A percentile compares a stretch with the other conserved stretches of the same genome.
Evolutionary conservation across 2,797 vertebrate species (phyloP).

Genomic region (Takifugu rubripes): DNA sequence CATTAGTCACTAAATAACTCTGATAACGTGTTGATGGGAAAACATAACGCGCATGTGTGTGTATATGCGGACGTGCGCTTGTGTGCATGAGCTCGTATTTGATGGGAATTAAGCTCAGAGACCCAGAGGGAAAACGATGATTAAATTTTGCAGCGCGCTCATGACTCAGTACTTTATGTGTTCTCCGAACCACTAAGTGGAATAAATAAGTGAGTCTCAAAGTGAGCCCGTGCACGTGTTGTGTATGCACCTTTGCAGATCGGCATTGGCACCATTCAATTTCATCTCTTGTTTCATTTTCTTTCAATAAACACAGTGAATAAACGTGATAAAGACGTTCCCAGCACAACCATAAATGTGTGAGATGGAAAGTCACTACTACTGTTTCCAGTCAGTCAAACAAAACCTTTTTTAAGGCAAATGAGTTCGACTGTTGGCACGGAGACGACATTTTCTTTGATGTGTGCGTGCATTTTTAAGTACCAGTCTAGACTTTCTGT

Average conservation of each 20-base stretch:
- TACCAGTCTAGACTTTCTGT: conserved; percentile 1
- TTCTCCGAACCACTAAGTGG: conserved; percentile 57
- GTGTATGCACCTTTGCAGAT: conserved; percentile 1
- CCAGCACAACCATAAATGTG: conserved; percentile 24
- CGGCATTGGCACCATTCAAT: conserved; percentile 11
- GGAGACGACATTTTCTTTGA: conserved; percentile 19
- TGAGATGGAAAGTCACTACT: conserved; percentile 29
- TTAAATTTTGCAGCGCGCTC: conserved; percentile 50
- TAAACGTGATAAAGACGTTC: conserved; percentile 4
- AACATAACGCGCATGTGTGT: conserved; percentile 9
- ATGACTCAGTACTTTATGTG: conserved; percentile 61
- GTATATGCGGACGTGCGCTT: conserved; percentile 9
- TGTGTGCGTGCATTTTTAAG: conserved; percentile 7
- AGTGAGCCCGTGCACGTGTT: conserved; percentile 3
- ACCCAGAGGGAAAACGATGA: conserved; percentile 39
- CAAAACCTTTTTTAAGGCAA: conserved; percentile 21
- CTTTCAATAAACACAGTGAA: too few species aligned
- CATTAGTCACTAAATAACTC: conserved; percentile 34
- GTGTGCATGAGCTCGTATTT: conserved; percentile 9
- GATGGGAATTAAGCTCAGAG: conserved; percentile 42
- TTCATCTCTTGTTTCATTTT: too few species aligned
- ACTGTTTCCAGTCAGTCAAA: conserved; percentile 56
- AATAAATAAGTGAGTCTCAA: conserved; percentile 31
- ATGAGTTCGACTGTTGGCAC: neutral
- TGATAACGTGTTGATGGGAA: conserved; percentile 31